phyloP scores from a whole-genome alignment of 2,888 invertebrate genomes.

The Alsophila aescularia region DNA sequence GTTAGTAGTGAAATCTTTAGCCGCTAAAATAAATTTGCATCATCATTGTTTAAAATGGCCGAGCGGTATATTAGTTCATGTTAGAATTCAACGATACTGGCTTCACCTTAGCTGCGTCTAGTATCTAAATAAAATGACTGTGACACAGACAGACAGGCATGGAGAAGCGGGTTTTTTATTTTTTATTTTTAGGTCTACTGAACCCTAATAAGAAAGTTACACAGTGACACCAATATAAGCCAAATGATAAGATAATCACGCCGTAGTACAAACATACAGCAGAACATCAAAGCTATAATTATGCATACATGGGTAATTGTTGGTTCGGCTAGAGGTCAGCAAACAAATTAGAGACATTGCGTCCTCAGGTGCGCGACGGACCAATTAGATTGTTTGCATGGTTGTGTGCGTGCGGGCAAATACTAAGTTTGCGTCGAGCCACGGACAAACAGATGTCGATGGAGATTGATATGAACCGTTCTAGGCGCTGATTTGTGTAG shows the following conservation, averaged over 20 bases:
- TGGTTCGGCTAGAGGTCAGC: conserved; percentile 30
- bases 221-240: too few relatives aligned
- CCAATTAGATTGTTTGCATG: conserved; percentile 34
- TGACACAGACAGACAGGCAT: too few relatives aligned
- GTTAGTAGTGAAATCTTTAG: background rate
- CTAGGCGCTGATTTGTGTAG: background rate
- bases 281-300: conserved; percentile 23
- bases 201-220: too few relatives aligned
- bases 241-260: background rate
- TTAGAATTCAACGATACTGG: too few relatives aligned
- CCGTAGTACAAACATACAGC: conserved; percentile 14
- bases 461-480: conserved; percentile 21
- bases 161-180: too few relatives aligned
- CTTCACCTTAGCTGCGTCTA: too few relatives aligned
- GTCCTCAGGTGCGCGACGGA: conserved; percentile 30
- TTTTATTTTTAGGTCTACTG: too few relatives aligned
- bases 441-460: conserved; percentile 18
- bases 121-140: too few relatives aligned
- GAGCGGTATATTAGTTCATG: too few relatives aligned
- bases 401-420: conserved; percentile 25
- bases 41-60: too few relatives aligned
- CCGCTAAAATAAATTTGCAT: too few relatives aligned
- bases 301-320: conserved; percentile 26
- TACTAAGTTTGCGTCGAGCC: conserved; percentile 20
- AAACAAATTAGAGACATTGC: conserved; percentile 34